Conservation (phyloP, 92 coral and sea anemone species). For the Phymanthus crucifer region DNA sequence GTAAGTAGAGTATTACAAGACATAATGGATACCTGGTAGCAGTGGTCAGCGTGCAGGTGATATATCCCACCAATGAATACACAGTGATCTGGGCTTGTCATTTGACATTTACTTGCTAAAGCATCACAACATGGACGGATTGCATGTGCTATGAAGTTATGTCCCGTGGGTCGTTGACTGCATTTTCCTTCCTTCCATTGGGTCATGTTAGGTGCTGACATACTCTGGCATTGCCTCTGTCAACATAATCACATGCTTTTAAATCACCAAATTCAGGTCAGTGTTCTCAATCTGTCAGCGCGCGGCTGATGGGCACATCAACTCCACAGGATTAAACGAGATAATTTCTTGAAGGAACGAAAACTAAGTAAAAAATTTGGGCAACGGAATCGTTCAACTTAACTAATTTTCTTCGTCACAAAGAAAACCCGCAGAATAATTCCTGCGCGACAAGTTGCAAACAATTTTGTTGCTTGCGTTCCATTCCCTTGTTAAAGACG, state of each 20-base stretch:
- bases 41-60: conserved; percentile 62
- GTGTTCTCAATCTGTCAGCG: too few relatives aligned
- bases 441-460: background rate
- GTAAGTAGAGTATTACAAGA: too few relatives aligned
- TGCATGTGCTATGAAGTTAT: conserved; percentile 43
- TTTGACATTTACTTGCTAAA: conserved; percentile 38
- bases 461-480: background rate
- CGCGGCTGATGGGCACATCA: too few relatives aligned
- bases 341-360: background rate
- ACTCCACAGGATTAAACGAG: background rate
- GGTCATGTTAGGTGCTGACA: conserved; percentile 24
- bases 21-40: conserved; percentile 51
- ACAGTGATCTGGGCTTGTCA: conserved; percentile 65
- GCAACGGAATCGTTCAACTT: background rate
- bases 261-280: too few relatives aligned
- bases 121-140: conserved; percentile 60
- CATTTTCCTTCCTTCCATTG: conserved; percentile 44
- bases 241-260: background rate
- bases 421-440: background rate
- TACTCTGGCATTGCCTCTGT: conserved; percentile 15
- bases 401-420: background rate
- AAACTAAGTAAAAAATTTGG: background rate
- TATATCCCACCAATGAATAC: conserved; percentile 54
- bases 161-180: conserved; percentile 47
- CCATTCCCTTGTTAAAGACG: background rate